Conservation (phyloP, 2,113 vertebrate genomes). For the Bos indicus region DNA sequence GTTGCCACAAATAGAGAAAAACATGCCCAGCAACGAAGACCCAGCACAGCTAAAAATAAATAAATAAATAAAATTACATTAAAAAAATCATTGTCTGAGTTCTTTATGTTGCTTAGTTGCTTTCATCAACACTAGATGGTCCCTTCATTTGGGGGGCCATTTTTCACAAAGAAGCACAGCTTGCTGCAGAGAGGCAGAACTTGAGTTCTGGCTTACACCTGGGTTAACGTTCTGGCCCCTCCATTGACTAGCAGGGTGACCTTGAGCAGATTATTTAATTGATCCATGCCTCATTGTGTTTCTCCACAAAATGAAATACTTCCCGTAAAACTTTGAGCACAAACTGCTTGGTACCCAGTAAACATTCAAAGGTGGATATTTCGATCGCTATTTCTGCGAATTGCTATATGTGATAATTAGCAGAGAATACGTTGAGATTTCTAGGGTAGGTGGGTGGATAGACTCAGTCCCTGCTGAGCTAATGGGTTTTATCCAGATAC, state of each 20-base stretch:
- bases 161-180: background rate
- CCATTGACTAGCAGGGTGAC: background rate
- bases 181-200: background rate
- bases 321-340: background rate
- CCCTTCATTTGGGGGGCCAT: background rate
- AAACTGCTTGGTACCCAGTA: background rate
- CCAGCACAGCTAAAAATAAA: background rate
- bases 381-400: background rate
- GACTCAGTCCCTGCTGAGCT: background rate
- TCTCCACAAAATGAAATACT: constrained; percentile 20
- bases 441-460: background rate
- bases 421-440: background rate
- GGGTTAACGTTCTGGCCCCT: background rate
- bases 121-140: background rate
- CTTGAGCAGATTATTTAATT: background rate
- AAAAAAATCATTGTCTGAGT: background rate
- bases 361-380: background rate
- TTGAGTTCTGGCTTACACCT: background rate
- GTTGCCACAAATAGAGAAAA: background rate
- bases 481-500: background rate
- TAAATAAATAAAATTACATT: background rate
- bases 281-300: background rate
- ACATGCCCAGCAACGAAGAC: background rate
- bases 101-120: background rate
- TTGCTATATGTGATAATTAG: background rate